Base-by-base conservation (phyloP, 2,888 invertebrate genomes). In the Ophonus ardosiacus region DNA sequence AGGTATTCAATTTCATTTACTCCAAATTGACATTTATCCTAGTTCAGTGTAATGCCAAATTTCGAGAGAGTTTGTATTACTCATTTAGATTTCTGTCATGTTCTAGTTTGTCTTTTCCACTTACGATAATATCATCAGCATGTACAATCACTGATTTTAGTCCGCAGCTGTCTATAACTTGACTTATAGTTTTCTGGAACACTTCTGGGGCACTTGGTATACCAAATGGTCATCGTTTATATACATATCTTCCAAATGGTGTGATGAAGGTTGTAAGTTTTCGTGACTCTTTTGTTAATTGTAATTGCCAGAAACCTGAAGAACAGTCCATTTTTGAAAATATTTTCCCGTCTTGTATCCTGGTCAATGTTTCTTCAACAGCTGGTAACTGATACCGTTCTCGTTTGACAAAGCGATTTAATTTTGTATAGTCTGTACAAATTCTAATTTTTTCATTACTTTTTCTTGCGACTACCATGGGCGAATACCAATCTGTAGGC, bases 401-500 rank as follows among this genome's bases (percentile, higher is more conserved):
- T 57, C 87, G 57, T 63, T 85, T 76, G 8, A 89, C 87, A 21
- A 71, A 85, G 57, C 84, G 84, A 82, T 89, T 89, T 80, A 89
- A 81, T 68, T 88, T 56, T 21, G 85, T 86, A 4, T 88, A 88
- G 85, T 88, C 88, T 1, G 88, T 15, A 84, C 88, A 89, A 13
- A 89, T 81, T 61, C 88, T 74, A n/a, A 88, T 40, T 2, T 83
- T 57, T 0, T 82, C 82, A 59, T 87, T 84, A 21, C 5, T 51
- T 0, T 85, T 86, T 86, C 57, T 61, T 21, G 63, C 18, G 1
- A 89, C 87, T 0, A 91, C 90, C 86, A 91, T 89, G 0, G 88
- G 88, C 7, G 89, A 87, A 84, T 89, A 90, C 89, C 90, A 90
- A 0, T 88, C 88, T 2, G 89, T 90, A 2, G 88, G 88, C 81